A percentile compares a stretch with the other conserved stretches of the same genome.
These are phyloP conservation scores for Lagopus muta DNA, from an alignment of 2,113 vertebrate genomes.

Conservation along the genomic window DNA sequence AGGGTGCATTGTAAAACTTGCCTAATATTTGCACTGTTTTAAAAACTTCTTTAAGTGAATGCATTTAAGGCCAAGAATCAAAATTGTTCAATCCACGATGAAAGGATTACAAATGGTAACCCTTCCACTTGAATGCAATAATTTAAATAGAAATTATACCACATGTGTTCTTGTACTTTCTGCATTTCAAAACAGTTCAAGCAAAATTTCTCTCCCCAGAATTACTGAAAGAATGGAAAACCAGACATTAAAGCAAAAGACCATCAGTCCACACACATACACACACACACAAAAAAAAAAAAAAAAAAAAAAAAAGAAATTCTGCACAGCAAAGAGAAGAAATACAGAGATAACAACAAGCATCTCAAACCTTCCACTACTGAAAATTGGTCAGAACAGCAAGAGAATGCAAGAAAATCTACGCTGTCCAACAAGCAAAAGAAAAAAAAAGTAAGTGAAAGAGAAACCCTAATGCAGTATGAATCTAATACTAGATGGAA, in stretches of 20 bases:
- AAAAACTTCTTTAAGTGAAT: conserved; percentile 3
- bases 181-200: background rate
- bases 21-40: conserved; percentile 16
- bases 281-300: no score
- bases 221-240: background rate
- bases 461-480: background rate
- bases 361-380: background rate
- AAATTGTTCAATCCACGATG: background rate
- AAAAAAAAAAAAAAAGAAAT: background rate
- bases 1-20: conserved; percentile 18
- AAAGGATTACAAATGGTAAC: background rate
- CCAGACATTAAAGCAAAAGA: background rate
- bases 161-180: background rate
- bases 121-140: background rate
- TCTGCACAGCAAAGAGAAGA: background rate
- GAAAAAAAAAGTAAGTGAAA: background rate
- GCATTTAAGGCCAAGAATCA: background rate
- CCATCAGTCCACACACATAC: background rate
- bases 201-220: background rate
- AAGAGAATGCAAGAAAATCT: background rate
- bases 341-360: background rate
- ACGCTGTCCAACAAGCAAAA: background rate
- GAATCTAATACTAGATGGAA: background rate
- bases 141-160: background rate
- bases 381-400: background rate